Conservation (phyloP, 1,140 invertebrate species). For the Thereuonema tuberculata region DNA sequence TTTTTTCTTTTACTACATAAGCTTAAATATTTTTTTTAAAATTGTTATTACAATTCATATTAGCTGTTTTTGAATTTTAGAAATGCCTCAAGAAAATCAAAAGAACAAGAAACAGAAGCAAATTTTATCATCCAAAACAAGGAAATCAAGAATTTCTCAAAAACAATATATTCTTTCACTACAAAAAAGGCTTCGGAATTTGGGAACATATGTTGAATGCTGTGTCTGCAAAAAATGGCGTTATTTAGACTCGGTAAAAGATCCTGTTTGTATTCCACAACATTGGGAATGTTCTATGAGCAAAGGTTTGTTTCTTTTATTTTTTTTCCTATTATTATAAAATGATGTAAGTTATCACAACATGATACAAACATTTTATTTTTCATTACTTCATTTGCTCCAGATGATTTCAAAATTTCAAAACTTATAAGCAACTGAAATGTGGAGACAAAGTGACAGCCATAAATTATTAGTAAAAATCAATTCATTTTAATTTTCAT, state of each 20-base stretch:
- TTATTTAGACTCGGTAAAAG: slow-evolving; percentile 37
- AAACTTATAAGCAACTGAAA: too few relatives aligned
- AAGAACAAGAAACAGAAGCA: background rate
- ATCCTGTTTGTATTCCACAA: slow-evolving; percentile 42
- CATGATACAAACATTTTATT: slow-evolving; percentile 14
- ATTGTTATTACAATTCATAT: too few relatives aligned
- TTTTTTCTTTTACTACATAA: too few relatives aligned
- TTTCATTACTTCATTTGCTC: slow-evolving; percentile 6
- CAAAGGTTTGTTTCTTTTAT: slow-evolving; percentile 37
- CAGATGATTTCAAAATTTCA: too few relatives aligned
- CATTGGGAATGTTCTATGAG: slow-evolving; percentile 49
- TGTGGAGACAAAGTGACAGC: too few relatives aligned
- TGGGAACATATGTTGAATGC: slow-evolving; percentile 45
- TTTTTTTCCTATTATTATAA: too few relatives aligned
- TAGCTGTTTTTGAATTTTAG: too few relatives aligned
- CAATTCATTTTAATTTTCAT: too few relatives aligned
- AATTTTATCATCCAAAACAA: background rate
- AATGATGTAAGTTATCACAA: background rate
- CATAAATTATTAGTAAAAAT: too few relatives aligned
- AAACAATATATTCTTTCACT: slow-evolving; percentile 13
- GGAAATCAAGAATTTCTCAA: background rate
- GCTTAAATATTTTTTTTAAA: too few relatives aligned
- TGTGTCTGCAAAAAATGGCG: slow-evolving; percentile 42
- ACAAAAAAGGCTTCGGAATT: slow-evolving; percentile 5
- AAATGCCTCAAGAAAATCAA: too few relatives aligned